These are phyloP conservation scores for Philereme vetulata DNA, from an alignment of 2,888 invertebrate species.

Conservation along the genomic window DNA sequence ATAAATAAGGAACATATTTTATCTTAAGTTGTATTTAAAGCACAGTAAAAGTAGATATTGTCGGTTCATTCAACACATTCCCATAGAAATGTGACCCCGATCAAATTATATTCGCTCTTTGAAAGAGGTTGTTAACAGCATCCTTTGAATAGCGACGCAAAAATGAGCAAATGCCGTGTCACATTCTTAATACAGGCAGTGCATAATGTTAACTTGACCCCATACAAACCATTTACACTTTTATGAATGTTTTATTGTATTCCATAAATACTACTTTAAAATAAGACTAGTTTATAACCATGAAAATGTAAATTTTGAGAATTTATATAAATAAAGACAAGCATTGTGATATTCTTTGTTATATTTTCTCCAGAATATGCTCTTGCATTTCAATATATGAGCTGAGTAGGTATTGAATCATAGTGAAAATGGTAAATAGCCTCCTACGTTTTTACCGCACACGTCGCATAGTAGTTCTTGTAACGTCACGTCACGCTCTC, in stretches of 20 bases:
- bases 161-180: conserved; percentile 81
- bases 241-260: conserved; percentile 69
- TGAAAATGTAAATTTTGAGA: conserved; percentile 60
- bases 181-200: conserved; percentile 69
- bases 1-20: neutral
- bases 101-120: conserved; percentile 82
- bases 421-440: conserved; percentile 50
- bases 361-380: conserved; percentile 29
- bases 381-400: conserved; percentile 34
- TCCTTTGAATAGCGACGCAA: conserved; percentile 76
- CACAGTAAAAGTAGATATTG: conserved; percentile 42
- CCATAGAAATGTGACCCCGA: conserved; percentile 81
- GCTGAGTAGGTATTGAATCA: conserved; percentile 32
- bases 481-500: conserved; percentile 27
- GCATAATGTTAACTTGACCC: conserved; percentile 79
- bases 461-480: conserved; percentile 43
- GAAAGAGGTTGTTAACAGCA: conserved; percentile 82
- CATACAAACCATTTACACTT: conserved; percentile 69
- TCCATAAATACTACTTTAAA: conserved; percentile 63
- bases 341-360: conserved; percentile 44
- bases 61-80: conserved; percentile 65
- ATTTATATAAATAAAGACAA: conserved; percentile 37
- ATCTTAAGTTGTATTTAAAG: conserved; percentile 11
- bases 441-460: conserved; percentile 64
- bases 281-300: conserved; percentile 62